Base-by-base conservation (phyloP, 2,797 vertebrate species). In the Characodon lateralis region DNA sequence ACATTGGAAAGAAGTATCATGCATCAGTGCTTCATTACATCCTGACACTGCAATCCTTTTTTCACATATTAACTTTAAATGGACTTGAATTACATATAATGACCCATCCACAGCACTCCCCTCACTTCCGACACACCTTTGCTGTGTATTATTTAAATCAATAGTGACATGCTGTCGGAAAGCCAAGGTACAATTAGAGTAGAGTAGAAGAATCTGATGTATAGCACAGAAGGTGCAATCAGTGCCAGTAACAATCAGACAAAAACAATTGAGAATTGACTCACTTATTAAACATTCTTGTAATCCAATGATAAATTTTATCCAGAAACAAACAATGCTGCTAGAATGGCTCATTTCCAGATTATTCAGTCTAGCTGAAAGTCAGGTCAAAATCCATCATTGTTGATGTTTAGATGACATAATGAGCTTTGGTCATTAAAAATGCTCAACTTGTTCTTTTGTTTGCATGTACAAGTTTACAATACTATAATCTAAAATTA, bases 1-100 rank as follows among this genome's bases (percentile, higher is more conserved):
- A 53, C 16, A 71, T 75, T 77, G 28, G 41, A 20, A 58, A 84
- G 58, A 31, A 65, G 28, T 41, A 28, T 73, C 58, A 58, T 24
- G 50, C 39, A 39, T 76, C 72, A 69, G 16, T 28, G 5, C 7
- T 14, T 68, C n/a, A n/a, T n/a, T n/a, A 41, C 0, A 1, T 2
- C 16, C 5, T 16, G 20, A 59, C 14, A 41, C 22, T 13, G 13
- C 39, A 46, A 66, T 41, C 20, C 48, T 22, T 26, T 41, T 46
- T 35, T 39, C 2, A 35, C 6, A 24, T 50, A 43, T 68, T 35
- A 43, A 56, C 39, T 70, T 66, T 70, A 68, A 22, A 31, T 16
- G 1, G 48, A n/a, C 35, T 24, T 12, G 28, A n/a, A 61, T 46
- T n/a, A 39, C 20, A 39, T 61, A 48, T 58, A 43, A 16, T 0